Evolutionary conservation across 2,888 invertebrate genomes (phyloP), one percentile per base, ranked within the genome.

Genomic region (Merodon equestris): DNA sequence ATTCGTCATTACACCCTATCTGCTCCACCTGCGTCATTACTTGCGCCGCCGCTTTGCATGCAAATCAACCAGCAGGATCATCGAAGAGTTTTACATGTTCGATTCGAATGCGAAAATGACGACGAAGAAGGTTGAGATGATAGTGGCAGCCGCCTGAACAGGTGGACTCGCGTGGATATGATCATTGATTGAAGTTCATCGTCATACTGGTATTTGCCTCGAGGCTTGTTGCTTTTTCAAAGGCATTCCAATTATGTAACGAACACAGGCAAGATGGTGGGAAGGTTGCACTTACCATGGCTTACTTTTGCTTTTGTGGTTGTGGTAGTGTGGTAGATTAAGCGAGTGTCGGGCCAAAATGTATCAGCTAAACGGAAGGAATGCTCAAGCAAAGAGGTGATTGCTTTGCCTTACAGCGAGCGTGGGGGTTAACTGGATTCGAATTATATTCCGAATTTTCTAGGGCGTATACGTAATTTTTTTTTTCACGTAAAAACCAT

Each of bases 171-270:
- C 64, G 70, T 79, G 63, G 79, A 64, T 56, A 64, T 60, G 51
- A 79, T 74, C 63, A 68, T 63, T 57, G 73, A 77, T 67, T 67
- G 77, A 73, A 77, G 63, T 74, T 68, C 64, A 74, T 68, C 79
- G 68, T 56, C 58, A 10, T n/a, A 40, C 12, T 40, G 40, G 61
- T 68, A 36, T 45, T 44, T 44, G 19, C 68, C 74, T 60, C n/a
- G 18, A 19, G 67, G 67, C 18, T 27, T 38, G n/a, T 40, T 40
- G 10, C 36, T 36, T 36, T 36, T 68, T 57, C 60, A 63, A 47
- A 74, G 74, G 79, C 64, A 79, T 79, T 79, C 74, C 79, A 79
- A 79, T 79, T 79, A 79, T 74, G 79, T 68, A 63, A 79, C 53
- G 27, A 7, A 27, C 27, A 7, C 27, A 27, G 27, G n/a, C n/a